Evolutionary conservation across 2,888 invertebrate genomes (phyloP).

Genomic region (Trichacis sp.): DNA sequence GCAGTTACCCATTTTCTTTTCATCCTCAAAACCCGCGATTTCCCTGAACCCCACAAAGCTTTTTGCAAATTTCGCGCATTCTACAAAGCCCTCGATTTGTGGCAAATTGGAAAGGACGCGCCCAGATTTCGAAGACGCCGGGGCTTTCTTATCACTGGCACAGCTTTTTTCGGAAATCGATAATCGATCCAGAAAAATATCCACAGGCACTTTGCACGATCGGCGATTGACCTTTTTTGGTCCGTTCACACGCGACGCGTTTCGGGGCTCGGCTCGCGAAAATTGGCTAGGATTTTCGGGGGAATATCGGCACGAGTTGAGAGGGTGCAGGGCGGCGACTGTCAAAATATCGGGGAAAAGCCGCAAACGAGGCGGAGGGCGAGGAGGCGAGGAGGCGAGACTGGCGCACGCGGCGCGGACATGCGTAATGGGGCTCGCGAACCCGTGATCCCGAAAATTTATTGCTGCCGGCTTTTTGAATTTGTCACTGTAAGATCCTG

Average conservation of each 20-base stretch:
- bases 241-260: conserved; percentile 28
- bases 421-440: conserved; percentile 53
- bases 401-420: conserved; percentile 46
- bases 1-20: not conserved
- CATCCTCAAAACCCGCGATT: no score
- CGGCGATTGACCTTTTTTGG: conserved; percentile 62
- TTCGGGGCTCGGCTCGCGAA: conserved; percentile 6
- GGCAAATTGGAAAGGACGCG: no score
- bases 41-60: no score
- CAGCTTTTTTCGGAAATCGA: not conserved
- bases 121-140: no score
- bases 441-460: not conserved
- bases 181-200: not conserved
- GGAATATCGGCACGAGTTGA: conserved; percentile 8
- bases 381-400: conserved; percentile 20
- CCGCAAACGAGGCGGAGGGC: conserved; percentile 21
- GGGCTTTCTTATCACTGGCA: not conserved
- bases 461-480: no score
- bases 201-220: conserved; percentile 18
- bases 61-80: no score
- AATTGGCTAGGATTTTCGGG: not conserved
- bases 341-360: conserved; percentile 53
- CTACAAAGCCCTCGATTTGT: no score
- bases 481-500: no score
- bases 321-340: conserved; percentile 54